phyloP scores from a whole-genome alignment of 1,140 invertebrate genomes.

The Dryas iulia region DNA sequence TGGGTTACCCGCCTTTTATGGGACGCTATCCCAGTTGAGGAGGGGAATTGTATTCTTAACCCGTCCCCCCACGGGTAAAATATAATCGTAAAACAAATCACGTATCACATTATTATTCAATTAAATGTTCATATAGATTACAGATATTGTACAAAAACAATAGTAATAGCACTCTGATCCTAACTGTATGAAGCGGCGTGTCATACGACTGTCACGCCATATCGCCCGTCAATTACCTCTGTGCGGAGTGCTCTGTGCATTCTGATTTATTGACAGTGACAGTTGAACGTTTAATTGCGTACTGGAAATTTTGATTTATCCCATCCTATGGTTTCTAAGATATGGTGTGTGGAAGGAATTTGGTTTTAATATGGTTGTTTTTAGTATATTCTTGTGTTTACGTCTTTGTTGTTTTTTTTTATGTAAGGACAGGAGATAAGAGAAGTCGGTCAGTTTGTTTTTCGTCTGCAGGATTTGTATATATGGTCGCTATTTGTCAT shows the following conservation, averaged over 20 bases:
- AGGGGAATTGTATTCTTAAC: no score
- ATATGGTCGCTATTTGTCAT: no score
- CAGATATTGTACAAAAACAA: background rate
- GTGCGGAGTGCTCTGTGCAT: conserved; percentile 16
- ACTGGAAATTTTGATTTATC: conserved; percentile 41
- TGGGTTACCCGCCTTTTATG: no score
- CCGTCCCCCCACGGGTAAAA: no score
- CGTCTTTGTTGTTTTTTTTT: background rate
- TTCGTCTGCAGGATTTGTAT: no score
- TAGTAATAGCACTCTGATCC: background rate
- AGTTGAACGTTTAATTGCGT: conserved; percentile 40
- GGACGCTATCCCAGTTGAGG: no score
- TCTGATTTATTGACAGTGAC: conserved; percentile 40
- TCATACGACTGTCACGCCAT: background rate
- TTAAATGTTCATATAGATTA: background rate
- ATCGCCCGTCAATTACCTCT: conserved; percentile 19
- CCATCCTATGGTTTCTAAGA: background rate
- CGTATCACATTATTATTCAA: no score
- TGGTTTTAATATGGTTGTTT: background rate
- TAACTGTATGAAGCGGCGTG: background rate
- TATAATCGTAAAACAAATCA: no score
- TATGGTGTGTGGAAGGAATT: background rate
- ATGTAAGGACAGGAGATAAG: background rate
- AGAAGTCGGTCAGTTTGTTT: no score
- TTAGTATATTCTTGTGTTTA: background rate